Base-by-base conservation (phyloP, 1,140 invertebrate genomes). In the Colletes gigas region DNA sequence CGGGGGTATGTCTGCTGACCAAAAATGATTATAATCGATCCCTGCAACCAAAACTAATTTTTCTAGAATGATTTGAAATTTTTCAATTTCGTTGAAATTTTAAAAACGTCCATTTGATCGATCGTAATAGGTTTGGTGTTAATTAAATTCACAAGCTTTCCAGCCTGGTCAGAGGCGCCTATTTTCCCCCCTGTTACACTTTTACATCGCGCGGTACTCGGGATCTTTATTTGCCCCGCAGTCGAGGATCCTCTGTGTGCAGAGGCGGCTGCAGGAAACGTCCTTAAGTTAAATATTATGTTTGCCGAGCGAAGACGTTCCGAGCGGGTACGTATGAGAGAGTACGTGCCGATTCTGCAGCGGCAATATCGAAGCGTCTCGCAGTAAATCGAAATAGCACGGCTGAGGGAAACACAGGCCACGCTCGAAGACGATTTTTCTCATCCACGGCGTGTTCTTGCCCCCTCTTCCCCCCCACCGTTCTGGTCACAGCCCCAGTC, bases 251-350 rank as follows among this genome's bases (percentile, higher is more conserved):
- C 47, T 30, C 14, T 50, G 30, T 50, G 39, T 30, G 19, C 68
- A 72, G n/a, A 55, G 41, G 21, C 44, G 60, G 30, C 73, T 44
- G 78, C 72, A 68, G 67, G 71, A 39, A 83, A 65, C 60, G 77
- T 85, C 78, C 59, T 73, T 72, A 84, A 84, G 83, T 85, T 84
- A 85, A 85, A 85, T 85, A 84, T 85, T 85, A 84, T 84, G 83
- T 85, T 84, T 85, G 83, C 78, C 71, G 78, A 82, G 71, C 57
- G 52, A 69, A 74, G 78, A 81, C 73, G 72, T 85, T 77, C 62
- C 67, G 52, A 19, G 62, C 57, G 54, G 30, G 59, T 21, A 68
- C 65, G 57, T 73, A 63, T 47, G 63, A 68, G 57, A 62, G 54
- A 60, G 52, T 85, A 78, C 73, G 79, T 78, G 83, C 59, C 83